Base-by-base conservation (phyloP, 2,888 invertebrate genomes). In the Nebria salina region DNA sequence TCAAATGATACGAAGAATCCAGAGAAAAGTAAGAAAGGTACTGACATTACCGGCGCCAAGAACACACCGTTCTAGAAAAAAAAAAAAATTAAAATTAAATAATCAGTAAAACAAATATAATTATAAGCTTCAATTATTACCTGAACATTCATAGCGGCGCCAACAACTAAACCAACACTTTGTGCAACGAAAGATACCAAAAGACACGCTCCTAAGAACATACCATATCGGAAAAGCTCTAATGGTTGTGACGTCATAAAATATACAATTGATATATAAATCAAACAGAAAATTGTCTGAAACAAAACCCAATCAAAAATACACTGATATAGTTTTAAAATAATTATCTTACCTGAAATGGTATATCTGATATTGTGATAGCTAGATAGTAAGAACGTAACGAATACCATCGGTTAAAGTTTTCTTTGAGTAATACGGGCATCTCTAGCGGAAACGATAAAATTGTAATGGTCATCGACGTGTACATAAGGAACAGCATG, bases 381-480 rank as follows among this genome's bases (percentile, higher is more conserved):
- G 98, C 98, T 86, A 98, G 90, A 88, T 98, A 98, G 89, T 98
- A 98, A 0, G 97, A 95, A 84, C 96, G 94, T 64, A 98, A 90
- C 68, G 98, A 98, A 88, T 98, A 98, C 98, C 98, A 98, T 85
- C 98, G 93, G 90, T 98, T 98, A 88, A 98, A 96, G 89, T 98
- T 97, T 89, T 98, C 98, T 86, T 98, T 95, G 75, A 98, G 91
- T 85, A 98, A 91, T 77, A 98, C 98, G 0, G 97, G 96, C 95
- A 98, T 95, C 90, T 98, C 98, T 84, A 98, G 91, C 0, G 98
- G 98, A 90, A 98, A 98, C 86, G 98, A 98, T 84, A 99, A 92
- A 86, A 99, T 98, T 72, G 98, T 99, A 86, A 98, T 98, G 88
- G 98, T 99, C 95, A 99, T 97, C n/a, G 98, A 97, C 0, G 98